These are phyloP conservation scores for Burhinus bistriatus DNA, from an alignment of 2,113 vertebrate genomes.

Conservation along the genomic window DNA sequence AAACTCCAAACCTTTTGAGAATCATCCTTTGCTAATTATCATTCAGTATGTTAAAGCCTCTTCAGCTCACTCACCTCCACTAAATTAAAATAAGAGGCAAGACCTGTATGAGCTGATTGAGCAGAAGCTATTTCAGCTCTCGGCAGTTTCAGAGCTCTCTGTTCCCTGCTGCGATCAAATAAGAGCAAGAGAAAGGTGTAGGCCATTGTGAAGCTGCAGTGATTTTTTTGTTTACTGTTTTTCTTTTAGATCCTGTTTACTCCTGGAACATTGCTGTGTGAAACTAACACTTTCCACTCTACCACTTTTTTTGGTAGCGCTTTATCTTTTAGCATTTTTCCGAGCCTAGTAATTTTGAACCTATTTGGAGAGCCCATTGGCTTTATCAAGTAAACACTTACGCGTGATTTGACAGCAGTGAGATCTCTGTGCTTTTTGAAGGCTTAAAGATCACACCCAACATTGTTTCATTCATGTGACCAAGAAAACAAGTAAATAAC, in stretches of 20 bases:
- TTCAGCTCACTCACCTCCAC: not conserved
- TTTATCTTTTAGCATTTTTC: not conserved
- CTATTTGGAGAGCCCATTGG: not conserved
- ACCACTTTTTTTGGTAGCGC: not conserved
- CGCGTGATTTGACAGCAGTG: not conserved
- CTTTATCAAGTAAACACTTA: not conserved
- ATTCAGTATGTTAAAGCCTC: not conserved
- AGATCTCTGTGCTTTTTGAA: not conserved
- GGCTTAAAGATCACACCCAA: not conserved
- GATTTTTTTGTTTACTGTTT: not conserved
- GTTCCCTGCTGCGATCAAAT: not conserved
- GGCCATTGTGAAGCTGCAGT: not conserved
- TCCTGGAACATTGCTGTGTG: not conserved
- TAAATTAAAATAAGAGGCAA: conserved; percentile 28
- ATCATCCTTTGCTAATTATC: not conserved
- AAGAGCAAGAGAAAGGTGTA: not conserved
- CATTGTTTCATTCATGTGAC: not conserved
- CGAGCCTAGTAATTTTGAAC: not conserved
- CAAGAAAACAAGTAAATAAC: not conserved
- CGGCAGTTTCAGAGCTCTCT: not conserved
- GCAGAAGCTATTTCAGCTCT: not conserved
- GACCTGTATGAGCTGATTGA: not conserved
- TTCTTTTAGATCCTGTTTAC: not conserved
- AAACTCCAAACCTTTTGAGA: not conserved
- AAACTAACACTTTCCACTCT: not conserved